Conservation (phyloP, 2,113 vertebrate species). For the Vulpes ferrilata region DNA sequence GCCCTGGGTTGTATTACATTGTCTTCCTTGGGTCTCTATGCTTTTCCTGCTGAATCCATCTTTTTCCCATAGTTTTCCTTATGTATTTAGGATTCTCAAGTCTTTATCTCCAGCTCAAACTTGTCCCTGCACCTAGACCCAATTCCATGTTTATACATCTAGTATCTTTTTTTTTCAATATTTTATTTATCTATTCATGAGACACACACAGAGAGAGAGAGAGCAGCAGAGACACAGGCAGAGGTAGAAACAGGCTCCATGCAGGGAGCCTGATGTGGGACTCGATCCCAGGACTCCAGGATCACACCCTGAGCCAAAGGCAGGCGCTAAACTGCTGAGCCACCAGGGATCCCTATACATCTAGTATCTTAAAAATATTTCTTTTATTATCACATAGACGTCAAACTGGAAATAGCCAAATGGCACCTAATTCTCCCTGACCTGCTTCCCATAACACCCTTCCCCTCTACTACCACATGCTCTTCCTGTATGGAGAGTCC, state of each 20-base stretch:
- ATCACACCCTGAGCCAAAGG: too few species aligned
- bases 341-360: not conserved
- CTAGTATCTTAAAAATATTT: not conserved
- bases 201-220: too few species aligned
- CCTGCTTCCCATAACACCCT: not conserved
- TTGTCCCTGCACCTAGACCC: not conserved
- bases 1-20: not conserved
- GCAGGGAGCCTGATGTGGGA: too few species aligned
- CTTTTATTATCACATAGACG: not conserved
- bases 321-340: too few species aligned
- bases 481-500: not conserved
- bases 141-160: not conserved
- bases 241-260: too few species aligned
- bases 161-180: not conserved
- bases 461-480: not conserved
- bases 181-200: too few species aligned
- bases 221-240: too few species aligned
- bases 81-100: not conserved
- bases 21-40: not conserved
- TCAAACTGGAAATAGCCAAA: slow-evolving; percentile 14
- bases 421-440: not conserved
- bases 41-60: not conserved
- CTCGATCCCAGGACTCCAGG: too few species aligned
- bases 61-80: not conserved
- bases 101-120: not conserved